Percentiles rank a stretch among this genome's conserved stretches.
phyloP scores from a whole-genome alignment of 1,140 invertebrate species.

The Thaumetopoea pityocampa region DNA sequence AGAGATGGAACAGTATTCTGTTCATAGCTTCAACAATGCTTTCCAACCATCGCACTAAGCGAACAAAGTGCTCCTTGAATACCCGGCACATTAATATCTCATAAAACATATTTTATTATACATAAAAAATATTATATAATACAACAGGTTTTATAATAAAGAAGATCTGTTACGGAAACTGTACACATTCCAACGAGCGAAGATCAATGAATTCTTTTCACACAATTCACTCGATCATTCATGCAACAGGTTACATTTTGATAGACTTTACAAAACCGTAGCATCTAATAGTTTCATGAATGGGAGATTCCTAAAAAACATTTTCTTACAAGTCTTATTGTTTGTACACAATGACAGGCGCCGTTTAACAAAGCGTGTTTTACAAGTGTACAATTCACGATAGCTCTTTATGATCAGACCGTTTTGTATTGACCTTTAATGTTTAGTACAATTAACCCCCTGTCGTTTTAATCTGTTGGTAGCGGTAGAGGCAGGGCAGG shows the following conservation, averaged over 20 bases:
- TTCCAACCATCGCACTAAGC: no score
- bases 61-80: no score
- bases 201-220: constrained; percentile 21
- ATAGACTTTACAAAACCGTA: constrained; percentile 53
- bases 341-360: constrained; percentile 66
- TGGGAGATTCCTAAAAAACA: constrained; percentile 71
- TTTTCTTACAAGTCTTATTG: constrained; percentile 73
- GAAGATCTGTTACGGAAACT: constrained; percentile 8
- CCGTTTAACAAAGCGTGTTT: constrained; percentile 63
- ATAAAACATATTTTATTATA: not conserved
- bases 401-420: constrained; percentile 68
- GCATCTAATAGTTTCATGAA: constrained; percentile 67
- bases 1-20: no score
- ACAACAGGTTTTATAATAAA: constrained; percentile 2
- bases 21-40: no score
- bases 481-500: constrained; percentile 25
- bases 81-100: no score
- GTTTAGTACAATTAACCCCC: constrained; percentile 33
- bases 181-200: constrained; percentile 1
- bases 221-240: constrained; percentile 42
- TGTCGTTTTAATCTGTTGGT: constrained; percentile 27
- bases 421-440: constrained; percentile 51
- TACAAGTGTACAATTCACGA: constrained; percentile 74
- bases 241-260: constrained; percentile 65
- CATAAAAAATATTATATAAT: not conserved